Percentiles rank a stretch among this genome's conserved stretches.
Conservation (phyloP, 2,797 vertebrate genomes). For the Bucorvus abyssinicus region DNA sequence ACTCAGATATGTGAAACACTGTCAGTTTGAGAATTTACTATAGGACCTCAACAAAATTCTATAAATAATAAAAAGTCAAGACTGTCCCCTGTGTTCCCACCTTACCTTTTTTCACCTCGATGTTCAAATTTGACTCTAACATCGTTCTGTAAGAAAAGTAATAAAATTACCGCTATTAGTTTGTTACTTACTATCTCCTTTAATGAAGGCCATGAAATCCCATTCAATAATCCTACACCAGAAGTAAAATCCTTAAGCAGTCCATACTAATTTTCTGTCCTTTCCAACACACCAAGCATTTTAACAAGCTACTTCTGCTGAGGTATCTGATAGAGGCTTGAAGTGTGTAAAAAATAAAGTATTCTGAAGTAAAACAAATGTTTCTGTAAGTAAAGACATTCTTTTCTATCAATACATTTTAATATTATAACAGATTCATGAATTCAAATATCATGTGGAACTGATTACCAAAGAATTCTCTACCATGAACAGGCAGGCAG, state of each 20-base stretch:
- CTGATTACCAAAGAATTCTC: neutral
- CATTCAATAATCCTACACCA: neutral
- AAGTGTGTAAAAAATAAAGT: neutral
- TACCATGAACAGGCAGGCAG: neutral
- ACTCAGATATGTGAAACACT: neutral
- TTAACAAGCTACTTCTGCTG: neutral
- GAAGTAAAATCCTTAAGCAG: neutral
- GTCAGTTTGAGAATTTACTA: neutral
- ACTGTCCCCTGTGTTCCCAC: neutral
- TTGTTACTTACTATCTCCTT: neutral
- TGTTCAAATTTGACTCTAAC: constrained; percentile 98
- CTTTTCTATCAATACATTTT: neutral
- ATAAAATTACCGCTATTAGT: constrained; percentile 1
- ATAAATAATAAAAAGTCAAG: neutral
- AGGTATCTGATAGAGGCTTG: neutral
- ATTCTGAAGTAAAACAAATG: neutral
- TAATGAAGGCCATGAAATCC: neutral
- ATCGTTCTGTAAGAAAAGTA: constrained; percentile 85
- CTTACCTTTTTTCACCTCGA: constrained; percentile 97
- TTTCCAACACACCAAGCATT: neutral
- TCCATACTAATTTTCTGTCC: neutral
- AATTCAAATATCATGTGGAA: neutral
- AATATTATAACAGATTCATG: neutral
- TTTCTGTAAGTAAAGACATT: neutral
- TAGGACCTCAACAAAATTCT: neutral